Evolutionary conservation across 2,113 vertebrate species (phyloP).

Genomic region (Neotoma lepida): DNA sequence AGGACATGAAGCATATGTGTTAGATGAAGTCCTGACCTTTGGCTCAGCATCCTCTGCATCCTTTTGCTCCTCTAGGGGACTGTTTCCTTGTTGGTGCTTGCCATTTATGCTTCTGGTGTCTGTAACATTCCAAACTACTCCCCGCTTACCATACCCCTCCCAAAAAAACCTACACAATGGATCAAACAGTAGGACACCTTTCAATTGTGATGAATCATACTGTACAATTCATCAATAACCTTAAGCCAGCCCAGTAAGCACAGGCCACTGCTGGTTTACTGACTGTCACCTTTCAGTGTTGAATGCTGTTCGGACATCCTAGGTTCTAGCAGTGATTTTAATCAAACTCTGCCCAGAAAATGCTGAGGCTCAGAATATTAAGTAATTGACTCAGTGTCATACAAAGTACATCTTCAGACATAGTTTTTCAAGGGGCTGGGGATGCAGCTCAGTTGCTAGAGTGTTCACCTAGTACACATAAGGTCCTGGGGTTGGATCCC

Average conservation of each 20-base stretch:
- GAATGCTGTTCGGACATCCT: not conserved
- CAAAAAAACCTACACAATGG: not conserved
- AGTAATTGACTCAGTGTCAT: not conserved
- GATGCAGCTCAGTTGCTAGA: not conserved
- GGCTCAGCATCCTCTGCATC: not conserved
- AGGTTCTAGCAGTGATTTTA: not conserved
- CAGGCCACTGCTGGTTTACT: not conserved
- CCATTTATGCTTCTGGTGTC: not conserved
- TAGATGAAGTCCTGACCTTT: not conserved
- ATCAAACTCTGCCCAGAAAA: not conserved
- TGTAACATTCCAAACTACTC: not conserved
- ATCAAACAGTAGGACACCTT: not conserved
- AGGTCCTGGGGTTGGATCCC: not conserved
- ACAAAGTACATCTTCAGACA: not conserved
- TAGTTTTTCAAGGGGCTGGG: not conserved
- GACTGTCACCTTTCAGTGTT: not conserved
- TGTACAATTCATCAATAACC: not conserved
- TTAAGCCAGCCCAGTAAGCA: not conserved
- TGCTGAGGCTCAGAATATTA: not conserved
- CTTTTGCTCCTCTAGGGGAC: not conserved
- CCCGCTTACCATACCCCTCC: rapidly evolving
- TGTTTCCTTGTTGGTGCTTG: not conserved
- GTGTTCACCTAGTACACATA: not conserved
- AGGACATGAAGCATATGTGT: not conserved
- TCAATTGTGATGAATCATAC: not conserved